Base-by-base conservation (phyloP, 1,140 invertebrate species). In the Holotrichia oblita region DNA sequence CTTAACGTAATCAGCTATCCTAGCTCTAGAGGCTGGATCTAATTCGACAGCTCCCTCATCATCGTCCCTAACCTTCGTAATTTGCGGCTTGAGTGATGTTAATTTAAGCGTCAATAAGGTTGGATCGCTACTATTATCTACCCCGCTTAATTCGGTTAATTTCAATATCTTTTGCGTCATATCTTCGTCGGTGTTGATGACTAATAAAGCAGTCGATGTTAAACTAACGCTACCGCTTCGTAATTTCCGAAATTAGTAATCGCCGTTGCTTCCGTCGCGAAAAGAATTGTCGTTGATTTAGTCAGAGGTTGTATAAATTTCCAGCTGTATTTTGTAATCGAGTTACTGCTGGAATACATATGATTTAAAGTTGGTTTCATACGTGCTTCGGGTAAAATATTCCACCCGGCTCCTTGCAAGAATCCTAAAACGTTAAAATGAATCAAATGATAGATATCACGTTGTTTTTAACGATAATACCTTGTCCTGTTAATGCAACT, bases 401-500 rank as follows among this genome's bases (percentile, higher is more conserved):
- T 92, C 90, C 93, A 97, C 10, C 95, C 95, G 40, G 94, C 93
- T 64, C 94, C 94, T 80, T 93, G 90, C 2, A 97, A 88, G 17
- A 97, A 87, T 61, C 85, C 84, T 84, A 75, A 10, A 64, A 17
- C n/a, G 44, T 55, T n/a, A n/a, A 55, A 55, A 55, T n/a, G 2
- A 69, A 69, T 27, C 10, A 24, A 24, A 69, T 24, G 4, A 44
- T 72, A 20, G 10, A 41, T 44, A 17, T 74, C 12, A 72, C 0
- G n/a, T 74, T 41, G 12, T 74, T 74, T 40, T 42, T 3, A 17
- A 41, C n/a, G 27, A 41, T 41, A 41, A 44, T 78, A 17, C 95
- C 97, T 88, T 97, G 94, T 0, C 97, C 96, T 1, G 97, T 96
- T 73, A 96, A 91, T 0, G 97, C 96, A 0, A 99, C 90, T 48